Evolutionary conservation across 30 jellyfish, hydroid and myxozoan genomes (phyloP), one percentile per base, ranked within the genome.

Genomic region (Catostylus mosaicus): DNA sequence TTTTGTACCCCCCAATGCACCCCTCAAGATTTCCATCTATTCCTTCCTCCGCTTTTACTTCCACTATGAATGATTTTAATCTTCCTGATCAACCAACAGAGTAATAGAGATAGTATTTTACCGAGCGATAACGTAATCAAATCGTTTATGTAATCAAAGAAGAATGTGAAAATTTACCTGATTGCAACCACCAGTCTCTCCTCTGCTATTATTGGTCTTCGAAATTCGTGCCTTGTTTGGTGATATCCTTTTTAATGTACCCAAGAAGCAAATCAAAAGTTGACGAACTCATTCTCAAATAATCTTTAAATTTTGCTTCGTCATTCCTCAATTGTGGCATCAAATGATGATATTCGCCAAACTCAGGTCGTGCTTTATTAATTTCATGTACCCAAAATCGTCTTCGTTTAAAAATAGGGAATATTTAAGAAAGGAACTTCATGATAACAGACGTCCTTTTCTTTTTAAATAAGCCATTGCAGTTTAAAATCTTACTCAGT

Each of bases 251-350:
- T 29, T 60, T 60, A 27, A 60, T 60, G 73, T 60, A 60, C 23
- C 73, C n/a, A n/a, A n/a, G n/a, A n/a, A n/a, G n/a, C n/a, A n/a
- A n/a, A n/a, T n/a, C n/a, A n/a, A n/a, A n/a, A n/a, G n/a, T n/a
- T n/a, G n/a, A n/a, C n/a, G n/a, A n/a, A n/a, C n/a, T 65, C 54
- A 65, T 65, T 35, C 78, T 65, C 19, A 65, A 65, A 65, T 65
- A 65, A 22, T 65, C 78, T 22, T 65, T 65, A 65, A 31, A 65
- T 65, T 31, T 65, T 31, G 65, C 78, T 62, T 65, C 78, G 54
- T 65, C 54, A 65, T 65, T 65, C 54, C 48, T 12, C 78, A 65
- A 35, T 62, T 65, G 78, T 30, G 78, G 78, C n/a, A n/a, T n/a
- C n/a, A n/a, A n/a, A n/a, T n/a, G n/a, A n/a, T n/a, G n/a, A n/a